phyloP scores from a whole-genome alignment of 2,797 vertebrate species.

The Iguana delicatissima region DNA sequence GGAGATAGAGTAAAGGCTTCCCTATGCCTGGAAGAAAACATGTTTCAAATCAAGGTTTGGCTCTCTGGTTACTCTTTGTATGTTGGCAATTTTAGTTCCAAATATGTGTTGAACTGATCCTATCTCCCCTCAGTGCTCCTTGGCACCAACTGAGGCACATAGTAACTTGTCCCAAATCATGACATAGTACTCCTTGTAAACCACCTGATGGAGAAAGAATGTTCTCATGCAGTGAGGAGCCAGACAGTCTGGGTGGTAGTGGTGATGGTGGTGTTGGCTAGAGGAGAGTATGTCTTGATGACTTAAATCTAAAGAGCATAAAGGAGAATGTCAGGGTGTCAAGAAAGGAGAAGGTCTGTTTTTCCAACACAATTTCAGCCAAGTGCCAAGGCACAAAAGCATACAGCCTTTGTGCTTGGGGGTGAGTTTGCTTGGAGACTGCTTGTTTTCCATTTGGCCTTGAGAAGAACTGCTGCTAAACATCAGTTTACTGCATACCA shows the following conservation, averaged over 20 bases:
- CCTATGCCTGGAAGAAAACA: constrained; percentile 4
- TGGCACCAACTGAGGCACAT: constrained; percentile 23
- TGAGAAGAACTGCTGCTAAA: constrained; percentile 3
- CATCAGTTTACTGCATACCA: not conserved
- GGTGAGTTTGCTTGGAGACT: not conserved
- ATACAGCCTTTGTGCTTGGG: not conserved
- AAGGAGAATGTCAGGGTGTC: constrained; percentile 5
- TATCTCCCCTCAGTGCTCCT: constrained; percentile 6
- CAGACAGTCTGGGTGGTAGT: constrained; percentile 25
- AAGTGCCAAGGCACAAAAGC: constrained; percentile 11
- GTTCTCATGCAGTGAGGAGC: constrained; percentile 39
- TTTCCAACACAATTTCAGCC: constrained; percentile 12
- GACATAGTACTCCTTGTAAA: constrained; percentile 33
- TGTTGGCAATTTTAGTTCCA: constrained; percentile 34
- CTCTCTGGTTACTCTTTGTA: constrained; percentile 23
- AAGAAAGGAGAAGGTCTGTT: constrained; percentile 7
- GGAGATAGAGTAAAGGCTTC: not conserved
- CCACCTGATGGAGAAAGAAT: constrained; percentile 34
- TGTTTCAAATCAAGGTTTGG: constrained; percentile 28
- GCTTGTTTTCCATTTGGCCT: constrained; percentile 3
- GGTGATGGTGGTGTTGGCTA: not conserved
- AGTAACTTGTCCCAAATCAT: constrained; percentile 31
- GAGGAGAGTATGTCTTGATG: not conserved
- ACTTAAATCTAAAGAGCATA: constrained; percentile 1
- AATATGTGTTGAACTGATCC: constrained; percentile 23